Conservation (phyloP, 2,113 vertebrate genomes). For the Corvus cornix region DNA sequence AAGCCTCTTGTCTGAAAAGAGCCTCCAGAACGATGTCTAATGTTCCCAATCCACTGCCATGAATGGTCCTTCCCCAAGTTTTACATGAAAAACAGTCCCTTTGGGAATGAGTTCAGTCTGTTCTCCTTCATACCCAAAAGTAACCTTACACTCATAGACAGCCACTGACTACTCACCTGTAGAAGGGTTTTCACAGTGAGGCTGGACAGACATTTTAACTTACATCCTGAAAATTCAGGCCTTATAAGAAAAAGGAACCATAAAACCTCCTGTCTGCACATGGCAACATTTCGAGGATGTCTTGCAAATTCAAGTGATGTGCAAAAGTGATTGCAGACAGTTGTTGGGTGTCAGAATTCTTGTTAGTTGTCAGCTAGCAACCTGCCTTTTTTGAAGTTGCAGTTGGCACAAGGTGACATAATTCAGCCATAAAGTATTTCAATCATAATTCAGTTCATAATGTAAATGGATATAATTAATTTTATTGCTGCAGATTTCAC, state of each 20-base stretch:
- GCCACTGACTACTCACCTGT: background rate
- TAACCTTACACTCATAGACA: background rate
- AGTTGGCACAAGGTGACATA: background rate
- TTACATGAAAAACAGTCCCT: conserved; percentile 37
- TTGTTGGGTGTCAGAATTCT: background rate
- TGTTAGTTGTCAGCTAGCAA: background rate
- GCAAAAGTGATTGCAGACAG: conserved; percentile 19
- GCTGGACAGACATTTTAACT: background rate
- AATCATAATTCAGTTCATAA: background rate
- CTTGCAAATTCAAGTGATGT: conserved; percentile 40
- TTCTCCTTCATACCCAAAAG: background rate
- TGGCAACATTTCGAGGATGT: conserved; percentile 21
- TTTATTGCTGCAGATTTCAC: background rate
- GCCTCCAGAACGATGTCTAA: background rate
- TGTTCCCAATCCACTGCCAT: background rate
- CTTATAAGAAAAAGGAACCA: conserved; percentile 32
- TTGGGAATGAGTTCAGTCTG: conserved; percentile 28
- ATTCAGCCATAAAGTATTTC: background rate
- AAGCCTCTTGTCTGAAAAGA: background rate
- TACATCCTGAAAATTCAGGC: conserved; percentile 51
- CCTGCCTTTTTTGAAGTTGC: background rate
- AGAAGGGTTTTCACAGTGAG: background rate
- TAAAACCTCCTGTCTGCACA: background rate
- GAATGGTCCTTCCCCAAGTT: background rate
- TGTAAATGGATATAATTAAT: background rate